Conservation (phyloP, 1,140 invertebrate species). For the Stenopsyche tienmushanensis region DNA sequence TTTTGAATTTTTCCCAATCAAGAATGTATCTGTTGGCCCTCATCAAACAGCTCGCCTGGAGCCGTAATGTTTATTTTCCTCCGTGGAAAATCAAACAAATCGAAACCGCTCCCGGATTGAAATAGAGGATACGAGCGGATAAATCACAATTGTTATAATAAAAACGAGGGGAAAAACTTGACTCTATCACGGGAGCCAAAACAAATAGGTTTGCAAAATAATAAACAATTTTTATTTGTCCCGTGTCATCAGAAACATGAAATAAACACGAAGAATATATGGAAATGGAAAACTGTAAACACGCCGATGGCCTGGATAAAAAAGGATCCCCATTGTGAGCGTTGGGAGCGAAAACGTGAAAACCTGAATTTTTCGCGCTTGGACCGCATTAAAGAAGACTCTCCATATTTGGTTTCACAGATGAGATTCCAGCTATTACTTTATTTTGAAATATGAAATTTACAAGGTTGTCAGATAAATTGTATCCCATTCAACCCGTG, state of each 20-base stretch:
- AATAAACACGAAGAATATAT: conserved; percentile 28
- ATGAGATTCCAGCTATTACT: too few relatives aligned
- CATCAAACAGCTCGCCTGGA: too few relatives aligned
- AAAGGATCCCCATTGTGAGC: neutral
- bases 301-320: neutral
- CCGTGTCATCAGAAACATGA: conserved; percentile 26
- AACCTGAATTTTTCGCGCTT: neutral
- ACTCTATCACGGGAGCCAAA: conserved; percentile 7
- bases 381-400: neutral
- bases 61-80: neutral
- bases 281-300: conserved; percentile 22
- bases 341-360: too few relatives aligned
- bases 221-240: conserved; percentile 35
- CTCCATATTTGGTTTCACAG: too few relatives aligned
- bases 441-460: too few relatives aligned
- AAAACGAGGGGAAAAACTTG: neutral
- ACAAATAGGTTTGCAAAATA: conserved; percentile 33
- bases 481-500: too few relatives aligned
- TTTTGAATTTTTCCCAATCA: too few relatives aligned
- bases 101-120: neutral
- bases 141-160: neutral
- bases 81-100: neutral
- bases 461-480: too few relatives aligned
- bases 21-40: too few relatives aligned
- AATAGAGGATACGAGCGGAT: neutral